These are phyloP conservation scores for Ormyrus pomaceus DNA, from an alignment of 2,888 invertebrate species.

Conservation along the genomic window DNA sequence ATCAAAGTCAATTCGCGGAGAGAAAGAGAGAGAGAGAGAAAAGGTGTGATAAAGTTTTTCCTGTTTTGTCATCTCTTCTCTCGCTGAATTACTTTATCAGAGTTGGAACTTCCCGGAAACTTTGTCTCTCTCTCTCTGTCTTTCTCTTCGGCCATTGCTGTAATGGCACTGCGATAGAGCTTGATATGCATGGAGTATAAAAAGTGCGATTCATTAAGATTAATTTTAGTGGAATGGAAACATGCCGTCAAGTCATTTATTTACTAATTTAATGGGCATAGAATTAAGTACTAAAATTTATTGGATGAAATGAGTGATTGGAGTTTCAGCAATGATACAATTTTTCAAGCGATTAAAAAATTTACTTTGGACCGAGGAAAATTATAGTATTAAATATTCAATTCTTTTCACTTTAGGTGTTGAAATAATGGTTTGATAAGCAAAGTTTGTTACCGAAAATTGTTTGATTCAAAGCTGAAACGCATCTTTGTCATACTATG, in stretches of 20 bases:
- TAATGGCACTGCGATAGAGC: constrained; percentile 14
- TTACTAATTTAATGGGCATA: not conserved
- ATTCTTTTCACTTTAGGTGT: too few species aligned
- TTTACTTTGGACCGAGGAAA: too few species aligned
- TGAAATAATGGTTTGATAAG: too few species aligned
- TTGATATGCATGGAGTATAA: constrained; percentile 3
- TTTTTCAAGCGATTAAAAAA: too few species aligned
- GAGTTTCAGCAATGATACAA: too few species aligned
- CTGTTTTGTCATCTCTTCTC: constrained; percentile 45
- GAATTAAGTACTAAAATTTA: not conserved
- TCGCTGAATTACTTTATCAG: constrained; percentile 45
- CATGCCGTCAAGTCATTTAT: not conserved
- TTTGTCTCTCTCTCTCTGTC: not conserved
- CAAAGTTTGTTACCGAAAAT: too few species aligned
- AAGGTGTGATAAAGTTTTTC: constrained; percentile 37
- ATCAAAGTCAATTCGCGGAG: constrained; percentile 28
- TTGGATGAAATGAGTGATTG: too few species aligned
- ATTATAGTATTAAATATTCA: too few species aligned
- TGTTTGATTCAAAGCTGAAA: too few species aligned
- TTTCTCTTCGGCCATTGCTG: not conserved
- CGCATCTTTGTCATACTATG: too few species aligned
- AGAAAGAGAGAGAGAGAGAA: not conserved
- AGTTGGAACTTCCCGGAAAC: constrained; percentile 29
- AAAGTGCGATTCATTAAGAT: constrained; percentile 26
- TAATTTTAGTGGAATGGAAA: constrained; percentile 22